Conservation (phyloP, 1,140 invertebrate species). For the Zaprionus vittiger region DNA sequence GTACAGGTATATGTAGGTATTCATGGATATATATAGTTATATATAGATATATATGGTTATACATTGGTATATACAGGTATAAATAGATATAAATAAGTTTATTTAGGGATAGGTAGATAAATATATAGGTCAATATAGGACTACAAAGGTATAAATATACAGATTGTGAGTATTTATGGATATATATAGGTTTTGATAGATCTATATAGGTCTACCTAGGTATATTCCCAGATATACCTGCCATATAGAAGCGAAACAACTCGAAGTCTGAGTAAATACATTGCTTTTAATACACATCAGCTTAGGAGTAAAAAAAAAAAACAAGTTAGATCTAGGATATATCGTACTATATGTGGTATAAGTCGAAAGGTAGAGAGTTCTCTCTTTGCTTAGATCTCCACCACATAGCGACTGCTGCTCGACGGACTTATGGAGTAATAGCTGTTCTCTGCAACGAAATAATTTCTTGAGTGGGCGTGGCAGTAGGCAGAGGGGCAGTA, state of each 20-base stretch:
- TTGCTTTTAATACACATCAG: neutral
- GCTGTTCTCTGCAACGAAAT: conserved; percentile 72
- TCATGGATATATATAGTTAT: too few relatives aligned
- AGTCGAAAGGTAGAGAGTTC: neutral
- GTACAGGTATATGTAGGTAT: too few relatives aligned
- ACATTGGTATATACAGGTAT: too few relatives aligned
- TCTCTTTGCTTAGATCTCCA: conserved; percentile 59
- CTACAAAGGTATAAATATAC: too few relatives aligned
- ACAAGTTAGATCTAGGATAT: neutral
- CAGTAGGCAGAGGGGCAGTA: too few relatives aligned
- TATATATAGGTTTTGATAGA: neutral
- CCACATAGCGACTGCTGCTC: conserved; percentile 79
- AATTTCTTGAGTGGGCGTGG: neutral
- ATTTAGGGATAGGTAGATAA: too few relatives aligned
- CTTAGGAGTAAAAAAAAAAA: neutral
- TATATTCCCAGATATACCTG: neutral
- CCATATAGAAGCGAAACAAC: neutral
- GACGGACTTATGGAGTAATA: conserved; percentile 82
- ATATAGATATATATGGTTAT: too few relatives aligned
- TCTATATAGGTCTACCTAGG: neutral
- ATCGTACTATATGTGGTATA: neutral
- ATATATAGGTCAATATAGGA: too few relatives aligned
- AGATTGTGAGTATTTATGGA: neutral
- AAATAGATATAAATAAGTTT: too few relatives aligned
- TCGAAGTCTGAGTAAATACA: neutral